Evolutionary conservation across 1,140 invertebrate genomes (phyloP).

Genomic region (Philotrypesis tridentata): DNA sequence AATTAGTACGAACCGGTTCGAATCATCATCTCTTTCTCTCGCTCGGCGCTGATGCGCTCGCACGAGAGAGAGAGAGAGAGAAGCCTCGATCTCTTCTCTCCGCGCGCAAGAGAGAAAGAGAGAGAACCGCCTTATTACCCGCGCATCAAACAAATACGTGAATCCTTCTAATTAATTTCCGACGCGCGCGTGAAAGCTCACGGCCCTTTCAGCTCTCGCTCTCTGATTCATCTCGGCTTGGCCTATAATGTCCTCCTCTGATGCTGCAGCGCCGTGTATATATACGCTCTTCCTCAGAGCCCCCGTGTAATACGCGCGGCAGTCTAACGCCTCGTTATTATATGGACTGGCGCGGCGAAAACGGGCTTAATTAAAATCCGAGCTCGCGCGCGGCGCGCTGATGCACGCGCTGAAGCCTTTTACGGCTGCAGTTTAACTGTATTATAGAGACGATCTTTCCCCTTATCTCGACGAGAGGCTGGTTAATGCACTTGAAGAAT

Average conservation of each 20-base stretch:
- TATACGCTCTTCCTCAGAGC: too few species aligned
- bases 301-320: neutral
- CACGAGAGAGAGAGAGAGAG: constrained; percentile 28
- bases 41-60: neutral
- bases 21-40: constrained; percentile 43
- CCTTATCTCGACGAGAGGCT: too few species aligned
- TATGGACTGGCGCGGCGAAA: too few species aligned
- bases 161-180: constrained; percentile 52
- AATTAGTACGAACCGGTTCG: constrained; percentile 52
- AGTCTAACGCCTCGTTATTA: too few species aligned
- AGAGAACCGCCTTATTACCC: constrained; percentile 43
- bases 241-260: constrained; percentile 38
- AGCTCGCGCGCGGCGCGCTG: too few species aligned
- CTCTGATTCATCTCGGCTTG: constrained; percentile 32
- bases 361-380: too few species aligned
- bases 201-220: constrained; percentile 35
- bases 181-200: constrained; percentile 32
- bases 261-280: neutral
- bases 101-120: constrained; percentile 10
- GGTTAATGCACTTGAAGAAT: too few species aligned
- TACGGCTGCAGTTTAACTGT: too few species aligned
- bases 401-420: too few species aligned
- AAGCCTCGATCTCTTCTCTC: constrained; percentile 34
- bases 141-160: constrained; percentile 46
- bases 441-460: too few species aligned